Conservation (phyloP, 1,140 invertebrate species). For the Amyelois transitella region DNA sequence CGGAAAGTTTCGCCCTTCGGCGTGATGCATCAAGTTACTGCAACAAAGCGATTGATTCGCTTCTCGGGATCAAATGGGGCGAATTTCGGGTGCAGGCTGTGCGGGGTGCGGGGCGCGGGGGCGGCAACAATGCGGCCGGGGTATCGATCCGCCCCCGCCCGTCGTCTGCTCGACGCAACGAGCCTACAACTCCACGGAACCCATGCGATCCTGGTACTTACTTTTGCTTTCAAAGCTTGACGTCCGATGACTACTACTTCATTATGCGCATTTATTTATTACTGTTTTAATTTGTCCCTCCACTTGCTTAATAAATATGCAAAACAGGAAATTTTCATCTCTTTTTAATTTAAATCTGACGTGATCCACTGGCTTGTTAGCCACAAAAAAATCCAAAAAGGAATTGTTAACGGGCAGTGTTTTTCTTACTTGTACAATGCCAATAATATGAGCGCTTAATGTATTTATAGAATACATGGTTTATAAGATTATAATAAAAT, state of each 20-base stretch:
- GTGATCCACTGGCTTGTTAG: too few species aligned
- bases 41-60: conserved; percentile 61
- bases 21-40: conserved; percentile 36
- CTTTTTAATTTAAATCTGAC: too few species aligned
- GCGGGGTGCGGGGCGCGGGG: conserved; percentile 23
- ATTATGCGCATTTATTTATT: neutral
- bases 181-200: conserved; percentile 18
- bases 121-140: conserved; percentile 61
- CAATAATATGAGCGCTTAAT: too few species aligned
- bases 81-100: conserved; percentile 44
- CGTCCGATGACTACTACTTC: neutral
- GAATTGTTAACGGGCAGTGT: too few species aligned
- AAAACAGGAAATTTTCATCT: neutral
- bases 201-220: conserved; percentile 58
- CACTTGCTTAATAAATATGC: neutral
- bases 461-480: too few species aligned
- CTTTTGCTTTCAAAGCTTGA: conserved; percentile 46
- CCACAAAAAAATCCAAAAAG: too few species aligned
- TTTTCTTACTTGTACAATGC: too few species aligned
- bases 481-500: too few species aligned
- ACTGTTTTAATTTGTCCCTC: neutral
- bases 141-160: conserved; percentile 63
- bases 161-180: conserved; percentile 40
- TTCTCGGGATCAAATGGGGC: conserved; percentile 55
- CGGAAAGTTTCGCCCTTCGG: neutral